Conservation (phyloP, 2,888 invertebrate species). For the Bembecia ichneumoniformis region DNA sequence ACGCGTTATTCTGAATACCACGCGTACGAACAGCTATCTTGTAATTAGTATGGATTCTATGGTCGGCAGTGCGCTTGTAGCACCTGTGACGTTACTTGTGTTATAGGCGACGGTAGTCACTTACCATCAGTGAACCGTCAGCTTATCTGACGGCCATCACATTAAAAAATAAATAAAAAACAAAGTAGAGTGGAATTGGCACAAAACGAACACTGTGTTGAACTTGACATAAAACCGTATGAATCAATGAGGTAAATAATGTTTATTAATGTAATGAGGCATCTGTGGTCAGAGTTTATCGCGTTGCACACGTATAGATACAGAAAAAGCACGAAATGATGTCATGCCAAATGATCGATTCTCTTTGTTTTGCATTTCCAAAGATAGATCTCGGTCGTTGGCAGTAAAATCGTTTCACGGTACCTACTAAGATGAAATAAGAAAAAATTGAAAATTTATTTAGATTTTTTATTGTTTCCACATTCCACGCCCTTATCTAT, state of each 20-base stretch:
- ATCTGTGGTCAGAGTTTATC: conserved; percentile 4
- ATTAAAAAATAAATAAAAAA: not conserved
- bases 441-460: too few species aligned
- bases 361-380: conserved; percentile 4
- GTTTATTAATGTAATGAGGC: not conserved
- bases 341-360: not conserved
- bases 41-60: too few species aligned
- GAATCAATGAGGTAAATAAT: not conserved
- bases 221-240: not conserved
- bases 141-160: too few species aligned
- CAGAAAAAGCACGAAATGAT: not conserved
- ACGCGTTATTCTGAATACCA: too few species aligned
- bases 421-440: too few species aligned
- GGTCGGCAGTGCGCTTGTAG: too few species aligned
- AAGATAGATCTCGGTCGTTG: conserved; percentile 1
- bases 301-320: not conserved
- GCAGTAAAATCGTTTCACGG: not conserved
- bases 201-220: not conserved
- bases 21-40: too few species aligned
- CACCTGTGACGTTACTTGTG: too few species aligned
- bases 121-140: too few species aligned
- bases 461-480: too few species aligned
- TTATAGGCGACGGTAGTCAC: too few species aligned
- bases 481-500: too few species aligned
- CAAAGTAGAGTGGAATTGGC: not conserved